Conservation (phyloP, 2,113 vertebrate species). For the Falcunculus frontatus region DNA sequence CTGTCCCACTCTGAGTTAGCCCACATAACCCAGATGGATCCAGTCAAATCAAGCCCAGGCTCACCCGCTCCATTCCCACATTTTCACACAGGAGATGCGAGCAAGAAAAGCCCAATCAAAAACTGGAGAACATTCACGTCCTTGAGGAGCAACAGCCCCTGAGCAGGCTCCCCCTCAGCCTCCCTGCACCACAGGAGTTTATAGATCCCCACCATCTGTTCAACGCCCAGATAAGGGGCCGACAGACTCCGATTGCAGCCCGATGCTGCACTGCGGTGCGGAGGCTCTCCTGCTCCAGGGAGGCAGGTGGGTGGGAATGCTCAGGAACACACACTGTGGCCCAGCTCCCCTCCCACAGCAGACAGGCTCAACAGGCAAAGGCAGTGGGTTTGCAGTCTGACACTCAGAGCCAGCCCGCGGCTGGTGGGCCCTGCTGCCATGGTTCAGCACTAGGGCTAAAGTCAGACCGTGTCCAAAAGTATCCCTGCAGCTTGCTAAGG, state of each 20-base stretch:
- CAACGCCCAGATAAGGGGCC: not conserved
- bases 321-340: not conserved
- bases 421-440: not conserved
- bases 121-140: not conserved
- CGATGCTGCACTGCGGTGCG: not conserved
- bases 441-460: not conserved
- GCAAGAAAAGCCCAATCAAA: not conserved
- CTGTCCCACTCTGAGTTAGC: not conserved
- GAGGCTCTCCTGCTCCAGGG: not conserved
- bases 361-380: not conserved
- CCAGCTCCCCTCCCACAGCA: not conserved
- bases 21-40: not conserved
- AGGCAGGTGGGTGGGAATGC: not conserved
- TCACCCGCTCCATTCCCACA: not conserved
- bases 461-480: accelerated
- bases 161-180: not conserved
- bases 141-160: not conserved
- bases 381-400: not conserved
- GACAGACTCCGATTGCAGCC: not conserved
- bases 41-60: not conserved
- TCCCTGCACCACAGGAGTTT: not conserved
- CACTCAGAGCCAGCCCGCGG: not conserved
- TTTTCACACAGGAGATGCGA: not conserved
- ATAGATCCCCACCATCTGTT: conserved; percentile 2
- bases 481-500: not conserved